Evolutionary conservation across 2,113 vertebrate genomes (phyloP).

Genomic region (Heterotilapia buettikoferi): DNA sequence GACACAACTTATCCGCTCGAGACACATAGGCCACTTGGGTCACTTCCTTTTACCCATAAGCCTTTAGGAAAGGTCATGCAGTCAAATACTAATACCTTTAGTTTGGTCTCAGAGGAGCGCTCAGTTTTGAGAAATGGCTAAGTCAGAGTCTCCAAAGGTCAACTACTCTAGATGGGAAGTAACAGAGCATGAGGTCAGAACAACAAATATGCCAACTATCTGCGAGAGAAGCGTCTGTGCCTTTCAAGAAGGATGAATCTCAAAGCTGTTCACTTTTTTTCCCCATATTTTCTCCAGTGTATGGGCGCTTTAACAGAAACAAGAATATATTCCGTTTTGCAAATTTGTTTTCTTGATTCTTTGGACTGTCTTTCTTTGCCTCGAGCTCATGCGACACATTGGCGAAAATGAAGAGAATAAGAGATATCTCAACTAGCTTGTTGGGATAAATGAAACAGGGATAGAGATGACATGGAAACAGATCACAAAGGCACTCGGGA

Average conservation of each 20-base stretch:
- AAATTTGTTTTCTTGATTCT: slow-evolving; percentile 31
- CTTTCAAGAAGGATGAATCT: slow-evolving; percentile 31
- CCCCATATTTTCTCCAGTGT: not conserved
- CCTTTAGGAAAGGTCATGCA: slow-evolving; percentile 52
- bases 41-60: slow-evolving; percentile 62
- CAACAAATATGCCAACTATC: slow-evolving; percentile 49
- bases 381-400: slow-evolving; percentile 19
- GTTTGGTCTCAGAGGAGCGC: slow-evolving; percentile 51
- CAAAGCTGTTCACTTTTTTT: not conserved
- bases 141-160: slow-evolving; percentile 58
- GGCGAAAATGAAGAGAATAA: slow-evolving; percentile 29
- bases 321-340: not conserved
- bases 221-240: slow-evolving; percentile 26
- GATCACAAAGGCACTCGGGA: slow-evolving; percentile 46
- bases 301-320: not conserved
- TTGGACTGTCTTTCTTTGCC: slow-evolving; percentile 23
- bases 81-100: slow-evolving; percentile 71
- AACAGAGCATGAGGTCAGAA: slow-evolving; percentile 53
- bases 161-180: slow-evolving; percentile 24
- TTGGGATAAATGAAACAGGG: slow-evolving; percentile 48
- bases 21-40: slow-evolving; percentile 42
- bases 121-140: slow-evolving; percentile 38
- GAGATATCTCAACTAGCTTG: slow-evolving; percentile 49
- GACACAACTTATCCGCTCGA: slow-evolving; percentile 22
- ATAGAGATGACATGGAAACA: slow-evolving; percentile 42